Evolutionary conservation across 2,113 vertebrate genomes (phyloP).

Genomic region (Dermatemys mawii): DNA sequence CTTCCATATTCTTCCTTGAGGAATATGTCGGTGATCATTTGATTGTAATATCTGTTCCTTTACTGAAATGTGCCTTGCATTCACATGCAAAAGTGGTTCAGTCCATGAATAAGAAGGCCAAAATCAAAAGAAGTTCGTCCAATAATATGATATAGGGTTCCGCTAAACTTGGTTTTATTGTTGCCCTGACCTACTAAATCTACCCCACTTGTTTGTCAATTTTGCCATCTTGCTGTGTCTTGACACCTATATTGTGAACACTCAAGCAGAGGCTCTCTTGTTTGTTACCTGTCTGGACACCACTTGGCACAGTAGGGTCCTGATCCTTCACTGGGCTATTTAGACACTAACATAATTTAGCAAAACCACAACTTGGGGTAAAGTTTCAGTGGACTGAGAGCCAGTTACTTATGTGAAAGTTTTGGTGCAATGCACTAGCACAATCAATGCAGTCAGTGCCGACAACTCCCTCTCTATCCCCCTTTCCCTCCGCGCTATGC

Average conservation of each 20-base stretch:
- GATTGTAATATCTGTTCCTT: neutral
- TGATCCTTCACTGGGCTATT: neutral
- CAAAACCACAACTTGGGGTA: neutral
- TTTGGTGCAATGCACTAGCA: neutral
- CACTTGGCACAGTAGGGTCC: neutral
- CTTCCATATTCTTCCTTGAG: neutral
- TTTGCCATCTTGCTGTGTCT: neutral
- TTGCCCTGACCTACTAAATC: neutral
- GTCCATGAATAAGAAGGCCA: accelerated
- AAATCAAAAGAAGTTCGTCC: neutral
- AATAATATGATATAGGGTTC: neutral
- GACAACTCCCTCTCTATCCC: neutral
- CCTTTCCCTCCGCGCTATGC: neutral
- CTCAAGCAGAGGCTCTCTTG: neutral
- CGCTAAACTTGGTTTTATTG: neutral
- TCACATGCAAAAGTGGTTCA: neutral
- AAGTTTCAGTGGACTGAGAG: neutral
- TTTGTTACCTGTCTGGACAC: neutral
- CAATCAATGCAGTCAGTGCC: no score
- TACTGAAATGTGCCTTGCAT: accelerated
- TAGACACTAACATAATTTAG: accelerated
- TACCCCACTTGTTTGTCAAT: neutral
- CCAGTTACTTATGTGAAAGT: accelerated
- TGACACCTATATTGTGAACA: neutral
- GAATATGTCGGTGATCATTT: neutral